Conservation (phyloP, 2,888 invertebrate species). For the Agonopterix subpropinquella region DNA sequence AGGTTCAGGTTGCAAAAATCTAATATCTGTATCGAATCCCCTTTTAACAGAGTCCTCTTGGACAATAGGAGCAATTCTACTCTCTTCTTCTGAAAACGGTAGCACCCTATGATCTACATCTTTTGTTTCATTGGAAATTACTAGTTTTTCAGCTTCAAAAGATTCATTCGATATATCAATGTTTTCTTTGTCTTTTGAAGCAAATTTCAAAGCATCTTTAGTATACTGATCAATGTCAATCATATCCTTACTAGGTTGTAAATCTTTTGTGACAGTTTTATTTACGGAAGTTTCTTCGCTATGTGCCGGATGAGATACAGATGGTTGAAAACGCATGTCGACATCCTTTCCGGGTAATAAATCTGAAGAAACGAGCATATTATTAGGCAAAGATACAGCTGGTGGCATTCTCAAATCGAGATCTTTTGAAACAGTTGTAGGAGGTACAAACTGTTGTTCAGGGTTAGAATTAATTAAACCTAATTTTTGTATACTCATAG, state of each 20-base stretch:
- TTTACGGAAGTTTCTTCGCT: slow-evolving; percentile 29
- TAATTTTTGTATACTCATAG: slow-evolving; percentile 74
- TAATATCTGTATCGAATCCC: slow-evolving; percentile 64
- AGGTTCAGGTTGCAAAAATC: slow-evolving; percentile 65
- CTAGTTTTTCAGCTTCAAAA: slow-evolving; percentile 43
- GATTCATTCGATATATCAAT: slow-evolving; percentile 59
- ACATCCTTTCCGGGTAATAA: slow-evolving; percentile 61
- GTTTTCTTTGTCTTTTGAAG: slow-evolving; percentile 65
- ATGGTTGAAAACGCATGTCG: slow-evolving; percentile 66
- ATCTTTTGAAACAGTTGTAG: slow-evolving; percentile 47
- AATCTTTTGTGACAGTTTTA: slow-evolving; percentile 31
- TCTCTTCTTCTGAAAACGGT: slow-evolving; percentile 52
- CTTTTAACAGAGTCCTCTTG: slow-evolving; percentile 30
- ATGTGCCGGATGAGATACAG: slow-evolving; percentile 20
- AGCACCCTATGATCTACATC: slow-evolving; percentile 70
- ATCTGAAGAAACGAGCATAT: slow-evolving; percentile 35
- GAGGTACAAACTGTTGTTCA: slow-evolving; percentile 37
- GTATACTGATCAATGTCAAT: slow-evolving; percentile 73
- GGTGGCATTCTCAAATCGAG: slow-evolving; percentile 67
- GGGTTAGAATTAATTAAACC: slow-evolving; percentile 57
- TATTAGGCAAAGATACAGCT: slow-evolving; percentile 31
- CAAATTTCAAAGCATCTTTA: slow-evolving; percentile 71
- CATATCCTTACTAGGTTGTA: slow-evolving; percentile 48
- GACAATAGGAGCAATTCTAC: slow-evolving; percentile 28
- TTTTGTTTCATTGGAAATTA: slow-evolving; percentile 44